These are phyloP conservation scores for Schizopygopsis malacanthus DNA, from an alignment of 2,797 vertebrate genomes.

Conservation along the genomic window DNA sequence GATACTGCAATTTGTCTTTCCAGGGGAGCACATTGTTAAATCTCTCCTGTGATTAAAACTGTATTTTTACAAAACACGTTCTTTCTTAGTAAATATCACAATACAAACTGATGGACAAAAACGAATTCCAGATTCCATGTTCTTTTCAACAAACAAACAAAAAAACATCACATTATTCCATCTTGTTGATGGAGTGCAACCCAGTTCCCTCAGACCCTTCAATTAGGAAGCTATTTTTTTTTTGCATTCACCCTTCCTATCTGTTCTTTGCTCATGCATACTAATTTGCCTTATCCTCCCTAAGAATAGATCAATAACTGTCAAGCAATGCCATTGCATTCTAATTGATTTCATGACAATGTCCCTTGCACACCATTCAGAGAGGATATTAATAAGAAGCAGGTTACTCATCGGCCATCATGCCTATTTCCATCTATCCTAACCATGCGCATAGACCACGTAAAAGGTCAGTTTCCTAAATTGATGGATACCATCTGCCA, in stretches of 20 bases:
- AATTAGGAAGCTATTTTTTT: constrained; percentile 9
- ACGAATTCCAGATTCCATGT: neutral
- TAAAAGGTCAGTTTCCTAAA: constrained; percentile 51
- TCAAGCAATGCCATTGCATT: constrained; percentile 40
- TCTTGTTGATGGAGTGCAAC: neutral
- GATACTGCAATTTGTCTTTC: neutral
- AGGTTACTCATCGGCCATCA: constrained; percentile 17
- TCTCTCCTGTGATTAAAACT: neutral
- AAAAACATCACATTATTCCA: neutral
- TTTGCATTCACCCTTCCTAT: constrained; percentile 15
- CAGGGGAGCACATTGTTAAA: neutral
- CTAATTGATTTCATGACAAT: constrained; percentile 48
- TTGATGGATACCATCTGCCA: constrained; percentile 37
- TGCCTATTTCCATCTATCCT: constrained; percentile 39
- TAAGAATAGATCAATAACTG: constrained; percentile 44
- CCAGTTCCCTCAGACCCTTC: neutral
- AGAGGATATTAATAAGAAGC: constrained; percentile 45
- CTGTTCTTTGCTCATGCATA: constrained; percentile 42
- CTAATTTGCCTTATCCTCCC: constrained; percentile 42
- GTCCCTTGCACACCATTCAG: constrained; percentile 24
- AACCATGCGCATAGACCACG: neutral
- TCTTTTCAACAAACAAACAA: neutral
- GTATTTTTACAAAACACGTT: neutral
- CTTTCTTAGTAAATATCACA: neutral
- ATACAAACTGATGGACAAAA: constrained; percentile 19